Evolutionary conservation across 2,888 invertebrate genomes (phyloP).

Genomic region (Eurytoma californica): DNA sequence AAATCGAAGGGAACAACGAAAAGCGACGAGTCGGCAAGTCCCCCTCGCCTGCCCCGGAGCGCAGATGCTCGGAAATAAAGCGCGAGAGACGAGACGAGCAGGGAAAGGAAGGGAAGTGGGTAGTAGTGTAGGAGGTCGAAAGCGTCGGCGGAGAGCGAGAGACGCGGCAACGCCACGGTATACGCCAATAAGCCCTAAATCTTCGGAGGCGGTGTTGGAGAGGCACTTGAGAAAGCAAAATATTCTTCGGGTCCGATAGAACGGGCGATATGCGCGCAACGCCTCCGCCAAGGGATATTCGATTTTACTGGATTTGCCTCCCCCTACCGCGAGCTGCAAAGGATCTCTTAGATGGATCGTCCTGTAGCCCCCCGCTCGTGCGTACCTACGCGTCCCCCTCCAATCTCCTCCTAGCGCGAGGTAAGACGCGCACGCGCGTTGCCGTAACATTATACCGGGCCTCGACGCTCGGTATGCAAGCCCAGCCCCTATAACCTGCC

Average conservation of each 20-base stretch:
- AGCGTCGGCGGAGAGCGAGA: too few species aligned
- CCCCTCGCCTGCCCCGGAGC: not conserved
- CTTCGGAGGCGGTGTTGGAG: constrained; percentile 20
- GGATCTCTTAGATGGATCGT: not conserved
- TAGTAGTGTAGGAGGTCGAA: too few species aligned
- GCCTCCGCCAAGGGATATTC: constrained; percentile 40
- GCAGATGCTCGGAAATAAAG: not conserved
- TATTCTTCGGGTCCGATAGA: constrained; percentile 41
- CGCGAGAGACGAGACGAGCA: too few species aligned
- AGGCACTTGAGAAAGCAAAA: constrained; percentile 49
- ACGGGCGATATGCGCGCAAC: not conserved
- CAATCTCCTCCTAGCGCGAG: not conserved
- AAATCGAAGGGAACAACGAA: constrained; percentile 38
- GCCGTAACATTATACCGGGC: constrained; percentile 39
- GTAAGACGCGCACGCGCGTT: not conserved
- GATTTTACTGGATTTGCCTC: constrained; percentile 49
- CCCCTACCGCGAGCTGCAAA: not conserved
- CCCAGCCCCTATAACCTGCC: constrained; percentile 58
- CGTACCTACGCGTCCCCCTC: not conserved
- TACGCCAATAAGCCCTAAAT: constrained; percentile 50
- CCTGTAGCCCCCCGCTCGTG: not conserved
- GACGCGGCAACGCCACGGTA: not conserved
- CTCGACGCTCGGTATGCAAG: constrained; percentile 60
- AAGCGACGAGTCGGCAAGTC: constrained; percentile 42
- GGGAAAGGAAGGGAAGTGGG: too few species aligned